Percentiles rank a stretch among this genome's conserved stretches.
Evolutionary conservation across 2,888 invertebrate species (phyloP).

Genomic region (Melanotus villosus): DNA sequence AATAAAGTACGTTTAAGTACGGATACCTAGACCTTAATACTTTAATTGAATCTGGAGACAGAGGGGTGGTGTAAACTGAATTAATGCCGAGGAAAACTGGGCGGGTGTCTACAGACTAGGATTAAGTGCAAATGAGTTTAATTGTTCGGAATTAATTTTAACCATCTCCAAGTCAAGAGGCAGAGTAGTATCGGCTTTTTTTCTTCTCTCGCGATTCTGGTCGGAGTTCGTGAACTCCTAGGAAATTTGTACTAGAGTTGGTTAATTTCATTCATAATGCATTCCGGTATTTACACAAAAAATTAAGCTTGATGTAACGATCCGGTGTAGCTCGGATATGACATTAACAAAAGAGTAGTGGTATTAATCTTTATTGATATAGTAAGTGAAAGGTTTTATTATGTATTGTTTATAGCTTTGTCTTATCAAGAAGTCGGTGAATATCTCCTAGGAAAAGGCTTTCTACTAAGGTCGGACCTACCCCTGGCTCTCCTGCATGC

Average conservation of each 20-base stretch:
- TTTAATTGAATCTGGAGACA: constrained; percentile 39
- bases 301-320: no score
- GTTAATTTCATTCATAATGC: no score
- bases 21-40: constrained; percentile 29
- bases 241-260: not conserved
- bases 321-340: no score
- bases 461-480: no score
- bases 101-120: constrained; percentile 41
- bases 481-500: no score
- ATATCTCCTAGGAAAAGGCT: no score
- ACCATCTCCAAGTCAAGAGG: constrained; percentile 24
- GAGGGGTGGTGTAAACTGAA: constrained; percentile 38
- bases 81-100: constrained; percentile 39
- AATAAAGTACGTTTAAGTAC: constrained; percentile 27
- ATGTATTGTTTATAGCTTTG: no score
- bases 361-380: no score
- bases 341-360: no score
- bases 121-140: constrained; percentile 46
- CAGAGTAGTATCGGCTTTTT: not conserved
- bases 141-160: constrained; percentile 44
- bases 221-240: not conserved
- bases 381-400: no score
- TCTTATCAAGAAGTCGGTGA: no score
- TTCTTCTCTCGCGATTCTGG: not conserved
- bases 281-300: no score